phyloP scores from a whole-genome alignment of 2,888 invertebrate genomes.

The Podotricha telesiphe region DNA sequence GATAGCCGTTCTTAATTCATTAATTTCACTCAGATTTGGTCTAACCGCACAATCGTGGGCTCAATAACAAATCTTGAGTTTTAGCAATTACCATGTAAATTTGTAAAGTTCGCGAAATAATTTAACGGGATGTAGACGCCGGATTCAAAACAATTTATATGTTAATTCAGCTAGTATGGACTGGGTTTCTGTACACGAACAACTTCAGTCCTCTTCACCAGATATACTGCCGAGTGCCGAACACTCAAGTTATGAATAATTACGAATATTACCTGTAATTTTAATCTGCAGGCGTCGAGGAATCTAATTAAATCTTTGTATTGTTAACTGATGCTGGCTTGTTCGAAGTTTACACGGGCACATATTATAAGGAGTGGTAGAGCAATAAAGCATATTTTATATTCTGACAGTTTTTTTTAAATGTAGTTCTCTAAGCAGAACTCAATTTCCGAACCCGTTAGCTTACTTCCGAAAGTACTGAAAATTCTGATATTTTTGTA shows the following conservation, averaged over 20 bases:
- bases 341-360: background rate
- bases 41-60: conserved; percentile 76
- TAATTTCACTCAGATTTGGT: conserved; percentile 68
- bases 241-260: conserved; percentile 43
- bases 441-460: too few relatives aligned
- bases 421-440: too few relatives aligned
- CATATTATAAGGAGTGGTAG: background rate
- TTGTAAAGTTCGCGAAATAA: conserved; percentile 82
- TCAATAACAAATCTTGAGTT: conserved; percentile 82
- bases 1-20: conserved; percentile 62
- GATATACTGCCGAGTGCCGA: conserved; percentile 44
- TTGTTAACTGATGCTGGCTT: conserved; percentile 15
- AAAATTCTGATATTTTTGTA: too few relatives aligned
- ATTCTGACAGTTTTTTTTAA: too few relatives aligned
- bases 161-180: conserved; percentile 78
- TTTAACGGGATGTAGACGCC: conserved; percentile 78
- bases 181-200: conserved; percentile 57
- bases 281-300: conserved; percentile 15
- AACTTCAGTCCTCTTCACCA: conserved; percentile 47
- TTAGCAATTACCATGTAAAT: conserved; percentile 83
- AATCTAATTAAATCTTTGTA: conserved; percentile 19
- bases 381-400: too few relatives aligned
- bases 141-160: conserved; percentile 83
- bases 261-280: conserved; percentile 36
- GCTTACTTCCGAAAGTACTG: too few relatives aligned